Conservation (phyloP, 2,888 invertebrate genomes). For the Chymomyza fuscimana region DNA sequence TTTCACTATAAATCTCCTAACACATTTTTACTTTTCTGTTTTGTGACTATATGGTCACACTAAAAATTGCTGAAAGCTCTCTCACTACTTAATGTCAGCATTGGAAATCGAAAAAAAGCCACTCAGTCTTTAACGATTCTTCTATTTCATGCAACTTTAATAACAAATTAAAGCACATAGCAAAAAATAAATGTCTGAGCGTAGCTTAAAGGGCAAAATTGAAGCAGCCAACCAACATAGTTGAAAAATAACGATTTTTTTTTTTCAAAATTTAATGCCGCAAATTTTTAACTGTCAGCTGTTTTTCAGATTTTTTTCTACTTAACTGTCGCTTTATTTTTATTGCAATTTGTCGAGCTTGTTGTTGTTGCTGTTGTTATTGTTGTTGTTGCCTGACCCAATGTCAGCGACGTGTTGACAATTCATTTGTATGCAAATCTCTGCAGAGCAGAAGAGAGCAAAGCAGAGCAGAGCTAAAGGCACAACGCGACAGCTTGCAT, state of each 20-base stretch:
- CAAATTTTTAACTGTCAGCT: constrained; percentile 49
- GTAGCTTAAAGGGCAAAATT: neutral
- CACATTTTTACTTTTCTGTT: too few species aligned
- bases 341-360: constrained; percentile 40
- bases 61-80: too few species aligned
- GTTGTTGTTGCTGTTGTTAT: constrained; percentile 12
- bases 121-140: too few species aligned
- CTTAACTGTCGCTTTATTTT: constrained; percentile 41
- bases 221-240: neutral
- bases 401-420: constrained; percentile 61
- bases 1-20: too few species aligned
- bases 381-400: constrained; percentile 20
- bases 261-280: constrained; percentile 52
- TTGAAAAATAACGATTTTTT: neutral
- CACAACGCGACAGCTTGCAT: constrained; percentile 22
- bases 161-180: neutral
- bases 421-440: constrained; percentile 76
- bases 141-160: too few species aligned
- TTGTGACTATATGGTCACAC: too few species aligned
- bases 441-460: constrained; percentile 47
- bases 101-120: too few species aligned
- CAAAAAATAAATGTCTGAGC: neutral
- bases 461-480: constrained; percentile 50
- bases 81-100: too few species aligned
- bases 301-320: constrained; percentile 39